These are phyloP conservation scores for Nysson spinosus DNA, from an alignment of 2,888 invertebrate species.

Conservation along the genomic window DNA sequence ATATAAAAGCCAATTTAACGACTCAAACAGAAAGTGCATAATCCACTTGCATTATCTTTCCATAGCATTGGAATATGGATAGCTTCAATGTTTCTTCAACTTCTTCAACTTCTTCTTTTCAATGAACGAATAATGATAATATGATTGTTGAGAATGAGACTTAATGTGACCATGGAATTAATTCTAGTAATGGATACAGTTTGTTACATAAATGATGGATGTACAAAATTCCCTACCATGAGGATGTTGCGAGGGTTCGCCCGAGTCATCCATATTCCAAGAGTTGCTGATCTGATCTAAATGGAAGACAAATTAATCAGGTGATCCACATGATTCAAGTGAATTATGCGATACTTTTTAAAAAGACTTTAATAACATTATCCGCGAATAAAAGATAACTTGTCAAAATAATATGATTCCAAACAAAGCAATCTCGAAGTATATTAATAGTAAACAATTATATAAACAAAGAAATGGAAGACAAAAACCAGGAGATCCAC, in stretches of 20 bases:
- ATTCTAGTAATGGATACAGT: slow-evolving; percentile 8
- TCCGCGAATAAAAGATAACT: too few species aligned
- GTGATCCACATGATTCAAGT: slow-evolving; percentile 50
- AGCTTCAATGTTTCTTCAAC: too few species aligned
- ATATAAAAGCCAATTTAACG: too few species aligned
- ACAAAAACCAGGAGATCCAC: too few species aligned
- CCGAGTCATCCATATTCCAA: slow-evolving; percentile 77
- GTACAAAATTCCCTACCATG: slow-evolving; percentile 72
- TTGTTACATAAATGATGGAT: slow-evolving; percentile 47
- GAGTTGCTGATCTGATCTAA: slow-evolving; percentile 77
- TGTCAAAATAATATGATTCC: too few species aligned
- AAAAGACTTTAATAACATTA: too few species aligned
- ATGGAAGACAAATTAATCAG: slow-evolving; percentile 54
- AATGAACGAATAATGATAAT: slow-evolving; percentile 6
- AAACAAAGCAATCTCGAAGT: too few species aligned
- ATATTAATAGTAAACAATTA: too few species aligned
- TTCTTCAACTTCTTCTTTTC: too few species aligned
- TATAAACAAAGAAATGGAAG: too few species aligned
- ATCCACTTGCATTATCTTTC: slow-evolving; percentile 54
- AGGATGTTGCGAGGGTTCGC: slow-evolving; percentile 75
- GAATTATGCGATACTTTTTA: too few species aligned
- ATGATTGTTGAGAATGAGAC: slow-evolving; percentile 10
- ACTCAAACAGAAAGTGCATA: slow-evolving; percentile 34
- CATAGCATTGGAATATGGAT: slow-evolving; percentile 42
- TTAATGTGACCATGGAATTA: too few species aligned